phyloP scores from a whole-genome alignment of 2,888 invertebrate species.

The Cerceris ruficornis region DNA sequence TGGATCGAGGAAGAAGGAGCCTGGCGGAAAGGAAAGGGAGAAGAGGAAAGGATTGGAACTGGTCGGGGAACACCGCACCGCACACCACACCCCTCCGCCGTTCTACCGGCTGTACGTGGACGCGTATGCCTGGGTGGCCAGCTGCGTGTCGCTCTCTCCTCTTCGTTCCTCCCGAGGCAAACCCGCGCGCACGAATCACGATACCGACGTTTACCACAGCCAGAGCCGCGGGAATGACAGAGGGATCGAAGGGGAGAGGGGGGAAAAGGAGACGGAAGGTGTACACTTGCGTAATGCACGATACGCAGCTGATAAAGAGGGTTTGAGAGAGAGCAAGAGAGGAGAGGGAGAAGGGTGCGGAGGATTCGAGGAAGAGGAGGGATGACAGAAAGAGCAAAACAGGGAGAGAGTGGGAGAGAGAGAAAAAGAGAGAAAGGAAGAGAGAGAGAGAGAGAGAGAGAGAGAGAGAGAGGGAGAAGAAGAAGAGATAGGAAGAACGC shows the following conservation, averaged over 20 bases:
- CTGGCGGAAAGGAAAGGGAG: neutral
- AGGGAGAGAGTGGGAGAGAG: constrained; percentile 3
- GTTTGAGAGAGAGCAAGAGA: constrained; percentile 6
- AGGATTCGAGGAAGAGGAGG: neutral
- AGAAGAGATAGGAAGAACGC: constrained; percentile 7
- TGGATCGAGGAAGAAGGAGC: constrained; percentile 22
- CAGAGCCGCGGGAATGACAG: neutral
- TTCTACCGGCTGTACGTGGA: constrained; percentile 3
- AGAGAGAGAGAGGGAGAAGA: neutral
- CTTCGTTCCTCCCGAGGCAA: neutral
- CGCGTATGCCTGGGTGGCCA: neutral
- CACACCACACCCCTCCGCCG: constrained; percentile 56
- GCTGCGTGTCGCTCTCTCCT: neutral
- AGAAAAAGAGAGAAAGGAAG: constrained; percentile 4
- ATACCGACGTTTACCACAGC: constrained; percentile 3
- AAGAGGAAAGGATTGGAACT: constrained; percentile 28
- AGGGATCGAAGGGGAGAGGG: neutral
- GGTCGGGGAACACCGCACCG: constrained; percentile 29
- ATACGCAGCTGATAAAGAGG: constrained; percentile 4
- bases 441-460: constrained; percentile 3
- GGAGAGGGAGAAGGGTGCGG: constrained; percentile 1
- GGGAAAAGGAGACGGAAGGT: constrained; percentile 4
- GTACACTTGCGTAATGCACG: constrained; percentile 1
- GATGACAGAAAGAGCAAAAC: constrained; percentile 25
- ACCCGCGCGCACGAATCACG: constrained; percentile 12